Percentiles rank a stretch among this genome's conserved stretches.
These are phyloP conservation scores for Oncorhynchus nerka DNA, from an alignment of 2,113 vertebrate species.

Conservation along the genomic window DNA sequence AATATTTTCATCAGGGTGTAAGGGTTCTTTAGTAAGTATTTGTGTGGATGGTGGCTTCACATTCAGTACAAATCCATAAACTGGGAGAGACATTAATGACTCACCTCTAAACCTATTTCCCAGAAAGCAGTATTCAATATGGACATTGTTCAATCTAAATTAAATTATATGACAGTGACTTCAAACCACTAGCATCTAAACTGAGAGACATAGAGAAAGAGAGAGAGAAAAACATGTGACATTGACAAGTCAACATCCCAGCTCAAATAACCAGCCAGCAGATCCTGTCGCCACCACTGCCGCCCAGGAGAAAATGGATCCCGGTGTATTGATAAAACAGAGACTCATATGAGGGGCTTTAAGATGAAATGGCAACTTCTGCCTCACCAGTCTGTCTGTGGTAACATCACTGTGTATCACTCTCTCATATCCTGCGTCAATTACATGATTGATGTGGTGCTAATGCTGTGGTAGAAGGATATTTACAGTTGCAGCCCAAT, in stretches of 20 bases:
- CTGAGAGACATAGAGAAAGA: neutral
- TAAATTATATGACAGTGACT: neutral
- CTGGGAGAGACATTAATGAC: too few relatives aligned
- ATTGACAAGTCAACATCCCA: constrained; percentile 13
- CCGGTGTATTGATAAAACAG: constrained; percentile 13
- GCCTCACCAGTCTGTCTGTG: neutral
- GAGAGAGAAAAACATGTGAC: neutral
- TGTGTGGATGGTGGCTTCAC: too few relatives aligned
- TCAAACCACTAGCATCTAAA: neutral
- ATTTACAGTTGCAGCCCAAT: neutral
- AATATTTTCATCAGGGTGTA: too few relatives aligned
- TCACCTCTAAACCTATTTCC: too few relatives aligned
- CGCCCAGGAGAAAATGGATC: neutral
- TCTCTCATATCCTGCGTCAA: neutral
- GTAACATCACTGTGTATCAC: neutral
- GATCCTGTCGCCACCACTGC: neutral
- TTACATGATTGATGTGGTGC: neutral
- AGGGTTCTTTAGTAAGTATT: too few relatives aligned
- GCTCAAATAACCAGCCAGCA: constrained; percentile 19
- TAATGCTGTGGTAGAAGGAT: neutral
- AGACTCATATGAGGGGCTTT: neutral
- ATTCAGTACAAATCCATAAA: too few relatives aligned
- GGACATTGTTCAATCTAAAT: too few relatives aligned
- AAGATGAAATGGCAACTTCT: neutral
- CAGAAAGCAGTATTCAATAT: neutral